A percentile compares a stretch with the other conserved stretches of the same genome.
phyloP scores from a whole-genome alignment of 2,113 vertebrate species.

The Takifugu flavidus region DNA sequence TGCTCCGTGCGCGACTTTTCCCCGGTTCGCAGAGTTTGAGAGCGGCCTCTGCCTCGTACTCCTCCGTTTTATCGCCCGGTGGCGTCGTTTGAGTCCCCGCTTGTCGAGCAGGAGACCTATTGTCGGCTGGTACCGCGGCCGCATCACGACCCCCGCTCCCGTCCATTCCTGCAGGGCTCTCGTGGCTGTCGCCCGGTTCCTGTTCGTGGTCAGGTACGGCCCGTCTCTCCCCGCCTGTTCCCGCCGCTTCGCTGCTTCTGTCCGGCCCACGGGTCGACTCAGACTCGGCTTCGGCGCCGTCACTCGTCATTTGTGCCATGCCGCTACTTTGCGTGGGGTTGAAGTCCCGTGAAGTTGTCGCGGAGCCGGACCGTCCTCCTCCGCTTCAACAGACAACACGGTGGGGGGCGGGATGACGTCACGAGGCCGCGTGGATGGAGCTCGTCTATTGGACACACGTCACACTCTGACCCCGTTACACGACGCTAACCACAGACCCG shows the following conservation, averaged over 20 bases:
- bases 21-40: conserved; percentile 38
- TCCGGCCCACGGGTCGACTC: conserved; percentile 24
- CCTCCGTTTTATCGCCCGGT: neutral
- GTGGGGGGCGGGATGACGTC: conserved; percentile 52
- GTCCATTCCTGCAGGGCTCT: conserved; percentile 53
- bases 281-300: conserved; percentile 49
- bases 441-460: neutral
- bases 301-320: conserved; percentile 66
- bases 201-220: conserved; percentile 65
- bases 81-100: neutral
- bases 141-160: conserved; percentile 27
- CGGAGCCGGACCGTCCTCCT: neutral
- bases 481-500: too few relatives aligned
- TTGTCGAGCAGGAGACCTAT: neutral
- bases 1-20: conserved; percentile 56
- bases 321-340: neutral
- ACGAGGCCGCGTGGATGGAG: conserved; percentile 25
- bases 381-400: conserved; percentile 35
- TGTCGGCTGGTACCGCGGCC: conserved; percentile 14
- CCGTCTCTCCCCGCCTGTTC: conserved; percentile 46
- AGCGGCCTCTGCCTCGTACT: conserved; percentile 4
- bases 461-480: neutral
- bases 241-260: conserved; percentile 20
- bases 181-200: conserved; percentile 70
- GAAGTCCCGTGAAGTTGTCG: conserved; percentile 10